phyloP scores from a whole-genome alignment of 2,888 invertebrate genomes.

The Synanthedon tipuliformis region DNA sequence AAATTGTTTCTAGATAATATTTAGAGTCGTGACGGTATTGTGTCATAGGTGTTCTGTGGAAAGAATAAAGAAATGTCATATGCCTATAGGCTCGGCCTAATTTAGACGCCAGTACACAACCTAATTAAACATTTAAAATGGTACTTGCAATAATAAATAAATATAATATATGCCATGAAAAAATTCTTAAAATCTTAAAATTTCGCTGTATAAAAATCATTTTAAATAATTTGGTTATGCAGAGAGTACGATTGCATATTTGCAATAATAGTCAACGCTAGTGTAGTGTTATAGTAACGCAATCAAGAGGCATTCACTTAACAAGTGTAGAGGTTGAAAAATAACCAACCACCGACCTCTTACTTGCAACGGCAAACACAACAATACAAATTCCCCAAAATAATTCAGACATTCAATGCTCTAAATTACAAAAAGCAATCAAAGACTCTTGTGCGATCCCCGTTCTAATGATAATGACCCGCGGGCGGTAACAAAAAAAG shows the following conservation, averaged over 20 bases:
- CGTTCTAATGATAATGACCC: constrained; percentile 48
- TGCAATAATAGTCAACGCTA: neutral
- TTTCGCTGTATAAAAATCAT: too few species aligned
- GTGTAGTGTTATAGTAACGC: constrained; percentile 13
- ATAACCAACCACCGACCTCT: constrained; percentile 23
- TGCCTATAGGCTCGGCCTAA: too few species aligned
- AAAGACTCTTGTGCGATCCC: constrained; percentile 42
- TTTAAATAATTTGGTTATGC: too few species aligned
- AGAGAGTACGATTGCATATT: neutral
- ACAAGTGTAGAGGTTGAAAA: constrained; percentile 8
- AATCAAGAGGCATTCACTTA: constrained; percentile 12
- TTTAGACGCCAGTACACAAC: too few species aligned
- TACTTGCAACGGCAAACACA: constrained; percentile 23
- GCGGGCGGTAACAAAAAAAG: constrained; percentile 31
- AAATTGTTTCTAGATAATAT: too few species aligned
- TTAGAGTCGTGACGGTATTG: too few species aligned
- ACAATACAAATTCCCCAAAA: constrained; percentile 46
- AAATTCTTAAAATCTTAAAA: too few species aligned
- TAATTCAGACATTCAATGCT: constrained; percentile 48
- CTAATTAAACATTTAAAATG: too few species aligned
- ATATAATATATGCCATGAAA: too few species aligned
- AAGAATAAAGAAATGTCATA: too few species aligned
- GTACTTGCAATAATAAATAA: too few species aligned
- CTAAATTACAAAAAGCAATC: constrained; percentile 57
- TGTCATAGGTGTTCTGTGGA: too few species aligned